Evolutionary conservation across 1,140 invertebrate species (phyloP).

Genomic region (Spodoptera litura): DNA sequence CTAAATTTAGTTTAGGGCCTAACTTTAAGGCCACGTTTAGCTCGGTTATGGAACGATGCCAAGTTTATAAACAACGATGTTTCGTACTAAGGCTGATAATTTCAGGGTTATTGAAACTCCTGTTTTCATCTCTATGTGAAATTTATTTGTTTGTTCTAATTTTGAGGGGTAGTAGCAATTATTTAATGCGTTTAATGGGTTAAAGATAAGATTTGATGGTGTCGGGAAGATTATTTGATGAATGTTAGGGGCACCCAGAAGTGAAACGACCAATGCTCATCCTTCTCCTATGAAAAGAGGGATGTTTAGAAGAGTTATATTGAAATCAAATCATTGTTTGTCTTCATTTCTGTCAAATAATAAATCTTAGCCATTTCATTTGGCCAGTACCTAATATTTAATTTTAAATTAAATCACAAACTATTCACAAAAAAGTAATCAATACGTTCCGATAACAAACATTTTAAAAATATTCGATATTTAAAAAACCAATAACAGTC

Average conservation of each 20-base stretch:
- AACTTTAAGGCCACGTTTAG: slow-evolving; percentile 7
- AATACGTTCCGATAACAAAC: not conserved
- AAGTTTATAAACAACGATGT: slow-evolving; percentile 39
- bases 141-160: slow-evolving; percentile 9
- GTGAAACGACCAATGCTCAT: no score
- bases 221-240: no score
- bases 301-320: no score
- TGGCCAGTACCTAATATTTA: not conserved
- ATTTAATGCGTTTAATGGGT: not conserved
- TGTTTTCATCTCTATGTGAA: not conserved
- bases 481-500: slow-evolving; percentile 29
- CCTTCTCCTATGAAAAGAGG: no score
- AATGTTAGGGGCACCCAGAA: no score
- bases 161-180: not conserved
- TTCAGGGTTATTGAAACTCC: slow-evolving; percentile 15
- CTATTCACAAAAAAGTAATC: not conserved
- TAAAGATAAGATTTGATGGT: no score
- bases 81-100: not conserved
- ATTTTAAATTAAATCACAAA: not conserved
- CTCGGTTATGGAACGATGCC: slow-evolving; percentile 30
- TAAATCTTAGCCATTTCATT: not conserved
- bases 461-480: slow-evolving; percentile 3
- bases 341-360: no score
- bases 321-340: no score
- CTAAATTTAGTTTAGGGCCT: slow-evolving; percentile 39